These are phyloP conservation scores for Leptosomus discolor DNA, from an alignment of 2,113 vertebrate species.

Conservation along the genomic window DNA sequence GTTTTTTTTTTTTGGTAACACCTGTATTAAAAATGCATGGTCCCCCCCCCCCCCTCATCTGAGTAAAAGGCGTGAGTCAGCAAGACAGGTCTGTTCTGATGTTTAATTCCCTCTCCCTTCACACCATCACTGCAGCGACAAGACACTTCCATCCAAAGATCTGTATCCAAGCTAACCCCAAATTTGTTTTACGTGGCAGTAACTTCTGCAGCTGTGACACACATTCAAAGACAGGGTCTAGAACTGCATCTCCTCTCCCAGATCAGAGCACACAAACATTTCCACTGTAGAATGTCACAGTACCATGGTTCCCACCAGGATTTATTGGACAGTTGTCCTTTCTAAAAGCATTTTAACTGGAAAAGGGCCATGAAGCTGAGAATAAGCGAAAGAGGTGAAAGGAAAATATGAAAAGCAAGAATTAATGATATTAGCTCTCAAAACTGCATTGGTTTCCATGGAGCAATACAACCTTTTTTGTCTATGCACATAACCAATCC, in stretches of 20 bases:
- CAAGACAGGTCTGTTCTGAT: neutral
- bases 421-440: neutral
- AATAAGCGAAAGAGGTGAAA: neutral
- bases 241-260: neutral
- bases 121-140: neutral
- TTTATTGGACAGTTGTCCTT: neutral
- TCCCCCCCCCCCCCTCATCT: neutral
- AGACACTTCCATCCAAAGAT: neutral
- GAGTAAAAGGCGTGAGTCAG: neutral
- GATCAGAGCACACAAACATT: neutral
- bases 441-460: neutral
- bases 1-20: neutral
- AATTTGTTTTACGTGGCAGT: neutral
- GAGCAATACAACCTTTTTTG: neutral
- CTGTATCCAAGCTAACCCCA: neutral
- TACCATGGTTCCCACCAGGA: neutral
- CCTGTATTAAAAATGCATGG: no score
- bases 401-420: neutral
- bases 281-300: neutral
- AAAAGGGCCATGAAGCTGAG: neutral
- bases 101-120: neutral
- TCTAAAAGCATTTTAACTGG: neutral
- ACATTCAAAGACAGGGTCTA: neutral
- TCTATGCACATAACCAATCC: neutral
- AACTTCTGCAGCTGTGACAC: neutral